Evolutionary conservation across 2,797 vertebrate species (phyloP).

Genomic region (Ptychobarbus kaznakovi): DNA sequence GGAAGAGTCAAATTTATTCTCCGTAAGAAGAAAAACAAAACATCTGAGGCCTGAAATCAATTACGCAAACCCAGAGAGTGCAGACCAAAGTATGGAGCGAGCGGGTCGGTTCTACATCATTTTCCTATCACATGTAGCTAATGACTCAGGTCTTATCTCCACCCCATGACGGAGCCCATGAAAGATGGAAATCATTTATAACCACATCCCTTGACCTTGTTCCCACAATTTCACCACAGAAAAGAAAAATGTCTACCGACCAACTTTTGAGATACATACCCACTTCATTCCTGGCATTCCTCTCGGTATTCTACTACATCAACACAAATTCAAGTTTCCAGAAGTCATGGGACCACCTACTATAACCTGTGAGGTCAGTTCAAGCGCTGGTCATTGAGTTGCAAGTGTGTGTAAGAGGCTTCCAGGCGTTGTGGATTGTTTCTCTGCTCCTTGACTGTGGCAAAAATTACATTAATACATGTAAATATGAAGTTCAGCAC

Average conservation of each 20-base stretch:
- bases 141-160: slow-evolving; percentile 51
- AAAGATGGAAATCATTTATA: slow-evolving; percentile 25
- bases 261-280: slow-evolving; percentile 10
- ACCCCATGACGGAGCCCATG: background rate
- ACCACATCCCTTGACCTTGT: slow-evolving; percentile 39
- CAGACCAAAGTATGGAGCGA: slow-evolving; percentile 28
- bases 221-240: slow-evolving; percentile 30
- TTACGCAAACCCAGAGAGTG: slow-evolving; percentile 16
- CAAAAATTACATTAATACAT: slow-evolving; percentile 17
- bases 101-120: slow-evolving; percentile 16
- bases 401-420: background rate
- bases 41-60: slow-evolving; percentile 21
- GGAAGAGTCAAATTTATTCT: background rate
- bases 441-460: slow-evolving; percentile 11
- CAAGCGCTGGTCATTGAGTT: slow-evolving; percentile 6
- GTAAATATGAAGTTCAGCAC: background rate
- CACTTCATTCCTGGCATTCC: slow-evolving; percentile 38
- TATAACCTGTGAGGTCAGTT: slow-evolving; percentile 11
- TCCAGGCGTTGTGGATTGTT: background rate
- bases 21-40: background rate
- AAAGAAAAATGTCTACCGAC: slow-evolving; percentile 14
- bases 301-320: slow-evolving; percentile 20
- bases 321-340: slow-evolving; percentile 13
- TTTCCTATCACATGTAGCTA: slow-evolving; percentile 40
- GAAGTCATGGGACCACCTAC: slow-evolving; percentile 25